These are phyloP conservation scores for Xerus inauris DNA, from an alignment of 2,113 vertebrate species.

Conservation along the genomic window DNA sequence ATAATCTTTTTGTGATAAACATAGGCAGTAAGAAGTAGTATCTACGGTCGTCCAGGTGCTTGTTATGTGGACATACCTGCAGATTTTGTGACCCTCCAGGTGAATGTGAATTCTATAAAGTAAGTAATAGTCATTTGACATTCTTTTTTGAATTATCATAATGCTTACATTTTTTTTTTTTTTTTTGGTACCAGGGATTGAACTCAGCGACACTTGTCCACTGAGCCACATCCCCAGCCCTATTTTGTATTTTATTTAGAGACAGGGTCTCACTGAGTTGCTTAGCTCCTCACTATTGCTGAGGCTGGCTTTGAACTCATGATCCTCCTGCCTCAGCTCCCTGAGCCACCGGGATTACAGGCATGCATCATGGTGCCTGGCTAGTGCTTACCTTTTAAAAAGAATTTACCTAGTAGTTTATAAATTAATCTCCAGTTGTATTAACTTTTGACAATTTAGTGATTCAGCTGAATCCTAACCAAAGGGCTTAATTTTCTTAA, in stretches of 20 bases:
- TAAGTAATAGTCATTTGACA: conserved; percentile 76
- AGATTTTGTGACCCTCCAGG: conserved; percentile 93
- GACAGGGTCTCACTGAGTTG: too few species aligned
- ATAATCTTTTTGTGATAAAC: conserved; percentile 33
- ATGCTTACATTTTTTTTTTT: neutral
- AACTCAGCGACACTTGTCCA: too few species aligned
- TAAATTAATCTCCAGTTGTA: conserved; percentile 46
- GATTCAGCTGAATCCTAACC: conserved; percentile 37
- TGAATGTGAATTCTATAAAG: conserved; percentile 90
- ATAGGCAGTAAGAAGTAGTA: conserved; percentile 95
- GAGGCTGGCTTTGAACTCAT: too few species aligned
- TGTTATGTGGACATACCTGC: conserved; percentile 97
- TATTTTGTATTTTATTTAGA: too few species aligned
- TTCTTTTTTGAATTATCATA: conserved; percentile 1
- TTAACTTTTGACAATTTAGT: conserved; percentile 52
- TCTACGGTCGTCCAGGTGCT: conserved; percentile 95
- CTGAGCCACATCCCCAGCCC: too few species aligned
- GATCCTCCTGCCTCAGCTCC: too few species aligned
- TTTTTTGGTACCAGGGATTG: too few species aligned
- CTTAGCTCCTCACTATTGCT: too few species aligned
- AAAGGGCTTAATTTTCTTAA: conserved; percentile 43
- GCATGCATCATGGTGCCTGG: too few species aligned
- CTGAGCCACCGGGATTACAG: too few species aligned
- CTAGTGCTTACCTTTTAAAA: neutral
- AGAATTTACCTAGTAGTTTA: neutral